Percentiles rank a stretch among this genome's conserved stretches.
Evolutionary conservation across 2,888 invertebrate species (phyloP).

Genomic region (Neelides folsomi): DNA sequence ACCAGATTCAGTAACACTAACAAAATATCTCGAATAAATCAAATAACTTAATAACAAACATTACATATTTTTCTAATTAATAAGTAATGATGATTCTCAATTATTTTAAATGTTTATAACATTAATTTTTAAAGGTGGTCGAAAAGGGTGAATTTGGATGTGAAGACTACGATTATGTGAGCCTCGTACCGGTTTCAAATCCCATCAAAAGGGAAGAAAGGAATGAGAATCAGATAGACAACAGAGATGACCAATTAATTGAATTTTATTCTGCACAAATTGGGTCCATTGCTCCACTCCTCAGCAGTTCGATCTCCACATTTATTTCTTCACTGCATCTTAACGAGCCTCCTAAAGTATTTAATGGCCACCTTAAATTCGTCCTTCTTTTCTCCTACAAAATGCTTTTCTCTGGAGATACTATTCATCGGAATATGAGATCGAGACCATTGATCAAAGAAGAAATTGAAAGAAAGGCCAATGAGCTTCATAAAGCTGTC

Average conservation of each 20-base stretch:
- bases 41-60: no score
- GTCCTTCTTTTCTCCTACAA: slow-evolving; percentile 87
- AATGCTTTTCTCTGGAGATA: slow-evolving; percentile 86
- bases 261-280: slow-evolving; percentile 78
- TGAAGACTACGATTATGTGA: slow-evolving; percentile 81
- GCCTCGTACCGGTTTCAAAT: slow-evolving; percentile 58
- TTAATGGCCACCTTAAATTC: slow-evolving; percentile 85
- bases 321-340: slow-evolving; percentile 82
- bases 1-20: not conserved
- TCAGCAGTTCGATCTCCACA: slow-evolving; percentile 79
- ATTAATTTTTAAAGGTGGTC: not conserved
- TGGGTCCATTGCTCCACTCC: slow-evolving; percentile 66
- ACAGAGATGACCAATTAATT: slow-evolving; percentile 69
- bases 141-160: slow-evolving; percentile 44
- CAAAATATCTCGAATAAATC: not conserved
- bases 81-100: no score
- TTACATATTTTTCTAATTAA: no score
- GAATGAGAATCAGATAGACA: slow-evolving; percentile 43
- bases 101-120: no score
- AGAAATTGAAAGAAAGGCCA: slow-evolving; percentile 23
- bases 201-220: slow-evolving; percentile 26
- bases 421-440: slow-evolving; percentile 66
- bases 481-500: slow-evolving; percentile 27
- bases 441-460: slow-evolving; percentile 45
- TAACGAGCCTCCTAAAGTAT: slow-evolving; percentile 82